Percentiles rank a stretch among this genome's conserved stretches.
Conservation (phyloP, 2,888 invertebrate genomes). For the Acrobasis suavella region DNA sequence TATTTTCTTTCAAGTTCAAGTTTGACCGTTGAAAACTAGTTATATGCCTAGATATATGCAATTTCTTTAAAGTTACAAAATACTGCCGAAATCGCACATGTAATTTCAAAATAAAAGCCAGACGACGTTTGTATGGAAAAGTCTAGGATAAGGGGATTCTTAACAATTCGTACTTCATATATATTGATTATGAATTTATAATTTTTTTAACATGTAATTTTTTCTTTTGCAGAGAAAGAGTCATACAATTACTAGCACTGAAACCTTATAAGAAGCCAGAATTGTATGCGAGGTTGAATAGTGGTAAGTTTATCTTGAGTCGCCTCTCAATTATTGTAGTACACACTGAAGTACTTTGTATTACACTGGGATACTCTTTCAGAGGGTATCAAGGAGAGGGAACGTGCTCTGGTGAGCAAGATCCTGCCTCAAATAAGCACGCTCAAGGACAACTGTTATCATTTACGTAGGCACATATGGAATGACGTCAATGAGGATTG, state of each 20-base stretch:
- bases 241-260: conserved; percentile 96
- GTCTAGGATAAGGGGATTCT: too few relatives aligned
- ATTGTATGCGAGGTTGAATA: conserved; percentile 89
- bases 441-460: conserved; percentile 94
- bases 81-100: too few relatives aligned
- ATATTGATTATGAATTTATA: too few relatives aligned
- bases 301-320: conserved; percentile 83
- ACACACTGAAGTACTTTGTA: conserved; percentile 35
- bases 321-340: conserved; percentile 22
- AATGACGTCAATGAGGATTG: conserved; percentile 96
- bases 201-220: conserved; percentile 35
- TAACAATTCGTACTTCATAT: too few relatives aligned
- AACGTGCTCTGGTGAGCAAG: conserved; percentile 88
- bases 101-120: too few relatives aligned
- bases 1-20: too few relatives aligned
- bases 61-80: too few relatives aligned
- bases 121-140: too few relatives aligned
- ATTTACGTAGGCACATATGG: conserved; percentile 93
- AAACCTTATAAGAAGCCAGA: conserved; percentile 97
- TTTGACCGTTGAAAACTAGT: too few relatives aligned
- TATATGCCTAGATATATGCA: too few relatives aligned
- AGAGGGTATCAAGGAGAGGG: conserved; percentile 95
- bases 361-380: conserved; percentile 56
- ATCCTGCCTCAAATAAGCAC: conserved; percentile 91
- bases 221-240: conserved; percentile 90